Evolutionary conservation across 2,113 vertebrate species (phyloP).

Genomic region (Crotophaga sulcirostris): DNA sequence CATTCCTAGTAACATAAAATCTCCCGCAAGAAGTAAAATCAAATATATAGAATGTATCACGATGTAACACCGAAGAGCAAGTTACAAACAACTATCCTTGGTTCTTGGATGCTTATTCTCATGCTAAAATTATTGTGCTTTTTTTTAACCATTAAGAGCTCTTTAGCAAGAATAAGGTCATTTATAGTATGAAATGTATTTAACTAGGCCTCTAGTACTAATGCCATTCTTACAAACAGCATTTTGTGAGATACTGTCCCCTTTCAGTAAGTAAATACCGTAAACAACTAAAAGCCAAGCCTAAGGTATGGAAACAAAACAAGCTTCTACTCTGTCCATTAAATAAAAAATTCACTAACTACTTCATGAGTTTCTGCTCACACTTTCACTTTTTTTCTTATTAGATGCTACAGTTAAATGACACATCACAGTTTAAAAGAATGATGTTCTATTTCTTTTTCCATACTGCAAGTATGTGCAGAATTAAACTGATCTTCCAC

Average conservation of each 20-base stretch:
- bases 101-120: neutral
- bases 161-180: neutral
- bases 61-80: neutral
- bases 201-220: neutral
- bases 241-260: neutral
- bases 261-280: neutral
- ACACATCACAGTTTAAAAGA: neutral
- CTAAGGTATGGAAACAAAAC: neutral
- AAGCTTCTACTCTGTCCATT: neutral
- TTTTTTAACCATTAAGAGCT: neutral
- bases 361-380: neutral
- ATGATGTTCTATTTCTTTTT: neutral
- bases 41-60: neutral
- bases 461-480: neutral
- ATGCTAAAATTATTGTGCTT: neutral
- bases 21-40: neutral
- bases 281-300: neutral
- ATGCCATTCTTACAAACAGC: neutral
- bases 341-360: neutral
- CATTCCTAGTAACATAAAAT: neutral
- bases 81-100: neutral
- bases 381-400: neutral
- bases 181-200: neutral
- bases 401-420: neutral
- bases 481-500: neutral